These are phyloP conservation scores for Anastrepha obliqua DNA, from an alignment of 1,140 invertebrate genomes.

Conservation along the genomic window DNA sequence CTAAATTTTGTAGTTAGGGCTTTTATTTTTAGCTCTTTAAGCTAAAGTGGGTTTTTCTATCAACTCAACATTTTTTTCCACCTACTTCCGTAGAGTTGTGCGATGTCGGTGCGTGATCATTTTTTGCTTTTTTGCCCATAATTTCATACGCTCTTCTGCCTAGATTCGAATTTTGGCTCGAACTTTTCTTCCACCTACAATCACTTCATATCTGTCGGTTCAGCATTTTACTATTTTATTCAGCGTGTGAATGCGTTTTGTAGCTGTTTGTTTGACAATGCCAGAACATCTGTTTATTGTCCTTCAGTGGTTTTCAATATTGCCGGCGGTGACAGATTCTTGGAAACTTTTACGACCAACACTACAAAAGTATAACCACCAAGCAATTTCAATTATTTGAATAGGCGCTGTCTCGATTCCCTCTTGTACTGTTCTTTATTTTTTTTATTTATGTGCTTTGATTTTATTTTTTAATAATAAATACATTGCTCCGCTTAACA, in stretches of 20 bases:
- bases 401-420: neutral
- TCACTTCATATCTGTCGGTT: too few species aligned
- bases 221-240: too few species aligned
- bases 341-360: slow-evolving; percentile 26
- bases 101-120: too few species aligned
- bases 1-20: too few species aligned
- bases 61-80: too few species aligned
- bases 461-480: neutral
- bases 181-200: too few species aligned
- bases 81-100: too few species aligned
- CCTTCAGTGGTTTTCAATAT: neutral
- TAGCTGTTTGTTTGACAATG: neutral
- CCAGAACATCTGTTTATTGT: slow-evolving; percentile 2
- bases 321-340: slow-evolving; percentile 1
- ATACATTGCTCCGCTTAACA: neutral
- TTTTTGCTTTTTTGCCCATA: too few species aligned
- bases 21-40: too few species aligned
- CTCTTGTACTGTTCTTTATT: neutral
- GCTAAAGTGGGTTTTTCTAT: too few species aligned
- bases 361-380: neutral
- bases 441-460: neutral
- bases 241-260: neutral
- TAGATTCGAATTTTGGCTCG: too few species aligned
- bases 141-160: too few species aligned
- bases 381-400: slow-evolving; percentile 23